Evolutionary conservation across 2,888 invertebrate genomes (phyloP), one percentile per base, ranked within the genome.

Genomic region (Emmelina monodactyla): DNA sequence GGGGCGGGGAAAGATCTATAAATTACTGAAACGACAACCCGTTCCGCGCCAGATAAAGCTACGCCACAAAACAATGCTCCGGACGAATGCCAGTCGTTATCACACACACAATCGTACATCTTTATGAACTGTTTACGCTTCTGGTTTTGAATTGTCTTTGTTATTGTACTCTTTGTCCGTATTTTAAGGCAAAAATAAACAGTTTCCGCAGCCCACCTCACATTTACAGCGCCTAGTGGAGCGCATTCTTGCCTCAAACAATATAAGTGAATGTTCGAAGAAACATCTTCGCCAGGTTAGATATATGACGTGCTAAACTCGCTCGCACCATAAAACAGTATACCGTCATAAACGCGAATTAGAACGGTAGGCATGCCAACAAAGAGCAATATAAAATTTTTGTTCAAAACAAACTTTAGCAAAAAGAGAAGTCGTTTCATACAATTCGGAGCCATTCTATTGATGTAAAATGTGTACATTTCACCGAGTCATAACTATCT

Each of bases 11-110:
- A 64, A 68, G 57, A 67, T 70, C 75, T 72, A 78, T 78, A 76
- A 76, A 75, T 76, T 72, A 76, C 66, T 59, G 59, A 49, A 73
- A 76, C 70, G 75, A 73, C 72, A 75, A 72, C 71, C 73, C 69
- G 70, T 72, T 75, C 69, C 59, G 59, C 60, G 64, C 68, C 69
- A 75, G 73, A 75, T 76, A 73, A 75, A 69, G 71, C 71, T 62
- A 62, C 64, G 64, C 69, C 71, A 55, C 75, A 70, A 76, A 72
- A 78, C 75, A 76, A 75, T 72, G 62, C 65, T 61, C 56, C 56
- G 56, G 63, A 65, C 68, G 65, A 72, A 69, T 63, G 66, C 62
- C 60, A 60, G 64, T 69, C 67, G 66, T 69, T 70, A 67, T 29
- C 12, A 59, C 55, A 53, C 56, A 57, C 55, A 63, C 56, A 64